These are phyloP conservation scores for Tenthredo notha DNA, from an alignment of 2,888 invertebrate species.

Conservation along the genomic window DNA sequence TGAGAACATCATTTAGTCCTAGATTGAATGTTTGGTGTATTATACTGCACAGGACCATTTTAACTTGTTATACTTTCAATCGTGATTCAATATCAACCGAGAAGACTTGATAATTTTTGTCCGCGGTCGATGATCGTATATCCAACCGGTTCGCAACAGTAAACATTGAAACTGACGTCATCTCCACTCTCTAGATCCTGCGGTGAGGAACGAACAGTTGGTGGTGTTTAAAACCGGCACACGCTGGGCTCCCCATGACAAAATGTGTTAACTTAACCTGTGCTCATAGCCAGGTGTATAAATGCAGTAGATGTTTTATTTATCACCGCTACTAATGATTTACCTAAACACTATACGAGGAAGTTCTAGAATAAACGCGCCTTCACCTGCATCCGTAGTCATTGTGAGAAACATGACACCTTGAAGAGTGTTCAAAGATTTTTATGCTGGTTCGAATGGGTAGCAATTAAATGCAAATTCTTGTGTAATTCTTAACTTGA, in stretches of 20 bases:
- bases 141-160: slow-evolving; percentile 52
- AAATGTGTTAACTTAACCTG: slow-evolving; percentile 39
- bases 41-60: not conserved
- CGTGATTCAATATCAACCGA: slow-evolving; percentile 18
- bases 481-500: not conserved
- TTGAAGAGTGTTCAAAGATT: not conserved
- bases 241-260: slow-evolving; percentile 41
- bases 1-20: not conserved
- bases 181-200: not conserved
- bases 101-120: slow-evolving; percentile 12
- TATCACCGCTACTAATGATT: slow-evolving; percentile 23
- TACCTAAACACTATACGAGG: not conserved
- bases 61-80: slow-evolving; percentile 26
- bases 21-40: not conserved
- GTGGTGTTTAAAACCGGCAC: slow-evolving; percentile 26
- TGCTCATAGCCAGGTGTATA: not conserved
- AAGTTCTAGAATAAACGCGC: not conserved
- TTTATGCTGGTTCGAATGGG: not conserved
- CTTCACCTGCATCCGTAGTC: not conserved
- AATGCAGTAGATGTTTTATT: slow-evolving; percentile 5
- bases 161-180: slow-evolving; percentile 50
- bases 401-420: not conserved
- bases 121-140: slow-evolving; percentile 42
- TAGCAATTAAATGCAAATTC: slow-evolving; percentile 24
- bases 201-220: slow-evolving; percentile 17